Evolutionary conservation across 2,797 vertebrate genomes (phyloP), one percentile per base, ranked within the genome.

Genomic region (Iguana delicatissima): DNA sequence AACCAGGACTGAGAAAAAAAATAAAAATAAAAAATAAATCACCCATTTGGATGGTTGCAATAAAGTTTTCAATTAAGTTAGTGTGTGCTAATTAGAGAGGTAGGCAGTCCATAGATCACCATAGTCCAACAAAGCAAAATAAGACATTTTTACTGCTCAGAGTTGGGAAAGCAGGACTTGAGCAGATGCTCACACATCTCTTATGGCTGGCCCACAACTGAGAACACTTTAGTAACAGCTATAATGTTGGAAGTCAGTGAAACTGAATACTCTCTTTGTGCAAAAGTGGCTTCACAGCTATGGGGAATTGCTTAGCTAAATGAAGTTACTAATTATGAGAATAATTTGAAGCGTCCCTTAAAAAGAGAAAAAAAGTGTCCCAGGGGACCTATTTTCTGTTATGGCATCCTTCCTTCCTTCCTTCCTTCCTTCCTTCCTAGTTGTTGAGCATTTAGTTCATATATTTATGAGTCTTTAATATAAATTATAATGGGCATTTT

Each of bases 61-160:
- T 73, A 89, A 94, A 52, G 83, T 69, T 62, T 93, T 85, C 92
- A 94, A 95, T 83, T 50, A 93, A 86, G 74, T 92, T 85, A 94
- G 67, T 86, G 80, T 1, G 72, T 6, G 16, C 24, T 94, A 91
- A 77, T 83, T 59, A 73, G 1, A 87, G 89, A 90, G 9, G 24
- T 80, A 89, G 29, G 16, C 59, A 88, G 92, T 14, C 89, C 72
- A 89, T 42, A 80, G 80, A 42, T 92, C 59, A 62, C 35, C 42
- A 22, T 29, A 32, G 14, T 14, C 32, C 80, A 6, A 0, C 18
- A 52, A 92, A 29, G 32, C 74, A 88, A 82, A 13, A 72, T 0
- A 3, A 46, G 13, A 4, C 88, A 14, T 20, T 50, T 85, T 90
- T 90, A 73, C 64, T 46, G 24, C n/a, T 46, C 50, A 29, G 55